phyloP scores from a whole-genome alignment of 2,113 vertebrate species.

The Raja brachyura region DNA sequence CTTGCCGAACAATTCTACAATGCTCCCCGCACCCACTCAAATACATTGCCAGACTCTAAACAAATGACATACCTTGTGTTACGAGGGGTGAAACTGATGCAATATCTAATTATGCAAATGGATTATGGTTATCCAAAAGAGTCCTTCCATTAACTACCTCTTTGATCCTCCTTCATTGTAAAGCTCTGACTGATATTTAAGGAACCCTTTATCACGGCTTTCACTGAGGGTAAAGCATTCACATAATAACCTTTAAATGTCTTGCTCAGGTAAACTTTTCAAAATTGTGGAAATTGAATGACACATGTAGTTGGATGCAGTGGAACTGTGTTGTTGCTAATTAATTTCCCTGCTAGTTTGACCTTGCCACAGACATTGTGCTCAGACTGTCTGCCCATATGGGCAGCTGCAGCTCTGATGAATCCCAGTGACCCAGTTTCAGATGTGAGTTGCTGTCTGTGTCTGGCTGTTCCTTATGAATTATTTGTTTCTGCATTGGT shows the following conservation, averaged over 20 bases:
- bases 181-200: background rate
- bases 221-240: background rate
- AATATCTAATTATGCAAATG: background rate
- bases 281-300: slow-evolving; percentile 8
- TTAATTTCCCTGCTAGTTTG: background rate
- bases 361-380: background rate
- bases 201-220: background rate
- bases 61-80: background rate
- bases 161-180: background rate
- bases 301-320: background rate
- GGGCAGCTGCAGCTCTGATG: slow-evolving; percentile 63
- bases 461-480: slow-evolving; percentile 50
- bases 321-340: background rate
- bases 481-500: slow-evolving; percentile 49
- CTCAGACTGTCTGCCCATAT: slow-evolving; percentile 50
- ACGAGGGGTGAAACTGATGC: background rate
- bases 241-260: background rate
- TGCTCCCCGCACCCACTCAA: background rate
- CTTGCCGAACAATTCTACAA: background rate
- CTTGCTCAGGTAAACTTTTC: background rate
- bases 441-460: slow-evolving; percentile 65
- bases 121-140: background rate
- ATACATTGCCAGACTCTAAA: background rate
- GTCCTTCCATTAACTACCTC: background rate
- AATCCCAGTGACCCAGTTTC: slow-evolving; percentile 83